Percentiles rank a stretch among this genome's conserved stretches.
These are phyloP conservation scores for Scaptodrosophila lebanonensis DNA, from an alignment of 1,140 invertebrate species.

Conservation along the genomic window DNA sequence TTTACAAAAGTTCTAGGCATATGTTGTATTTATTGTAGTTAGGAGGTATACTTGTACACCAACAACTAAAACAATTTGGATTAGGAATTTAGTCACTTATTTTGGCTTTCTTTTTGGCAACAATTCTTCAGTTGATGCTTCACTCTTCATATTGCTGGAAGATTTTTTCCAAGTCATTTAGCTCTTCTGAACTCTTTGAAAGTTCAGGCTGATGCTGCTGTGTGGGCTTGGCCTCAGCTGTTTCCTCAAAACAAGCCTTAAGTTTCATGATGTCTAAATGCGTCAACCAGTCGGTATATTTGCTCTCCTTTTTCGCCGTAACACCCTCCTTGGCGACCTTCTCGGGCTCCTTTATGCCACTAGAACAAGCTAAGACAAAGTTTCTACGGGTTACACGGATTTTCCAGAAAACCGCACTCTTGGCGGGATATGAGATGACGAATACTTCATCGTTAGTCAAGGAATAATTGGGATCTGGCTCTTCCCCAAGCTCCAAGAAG, in stretches of 20 bases:
- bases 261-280: slow-evolving; percentile 24
- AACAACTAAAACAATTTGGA: no score
- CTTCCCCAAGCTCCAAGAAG: no score
- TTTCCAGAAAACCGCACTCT: slow-evolving; percentile 15
- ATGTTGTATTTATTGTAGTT: no score
- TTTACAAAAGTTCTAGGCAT: no score
- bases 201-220: no score
- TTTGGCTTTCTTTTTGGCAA: no score
- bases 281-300: slow-evolving; percentile 18
- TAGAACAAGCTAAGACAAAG: slow-evolving; percentile 35
- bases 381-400: slow-evolving; percentile 32
- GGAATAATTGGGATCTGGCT: not conserved
- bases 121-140: no score
- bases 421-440: slow-evolving; percentile 21
- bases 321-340: not conserved
- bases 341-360: not conserved
- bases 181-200: no score
- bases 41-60: no score
- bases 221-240: not conserved
- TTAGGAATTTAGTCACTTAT: no score
- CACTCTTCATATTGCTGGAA: no score
- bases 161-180: no score
- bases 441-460: slow-evolving; percentile 5
- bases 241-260: not conserved
- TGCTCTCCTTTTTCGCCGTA: not conserved